Evolutionary conservation across 2,888 invertebrate species (phyloP).

Genomic region (Himalopsyche kuldschensis): DNA sequence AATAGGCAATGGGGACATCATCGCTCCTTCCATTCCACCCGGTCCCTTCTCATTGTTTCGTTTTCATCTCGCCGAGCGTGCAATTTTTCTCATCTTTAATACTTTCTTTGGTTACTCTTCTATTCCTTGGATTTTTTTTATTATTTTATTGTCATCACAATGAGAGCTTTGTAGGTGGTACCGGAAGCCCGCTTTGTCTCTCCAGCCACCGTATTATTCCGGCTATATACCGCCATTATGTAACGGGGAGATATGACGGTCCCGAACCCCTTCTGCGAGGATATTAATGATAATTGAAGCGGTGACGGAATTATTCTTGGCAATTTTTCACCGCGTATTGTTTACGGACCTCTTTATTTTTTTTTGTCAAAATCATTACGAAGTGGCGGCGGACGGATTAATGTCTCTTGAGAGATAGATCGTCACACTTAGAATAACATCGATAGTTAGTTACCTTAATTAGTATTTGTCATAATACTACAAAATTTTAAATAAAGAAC

Average conservation of each 20-base stretch:
- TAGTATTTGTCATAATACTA: too few species aligned
- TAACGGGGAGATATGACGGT: constrained; percentile 22
- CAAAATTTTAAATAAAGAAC: too few species aligned
- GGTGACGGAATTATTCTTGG: constrained; percentile 37
- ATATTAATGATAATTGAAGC: constrained; percentile 39
- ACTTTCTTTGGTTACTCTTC: constrained; percentile 31
- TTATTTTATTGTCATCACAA: constrained; percentile 33
- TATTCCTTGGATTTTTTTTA: constrained; percentile 27
- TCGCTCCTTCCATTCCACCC: not conserved
- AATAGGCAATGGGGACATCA: constrained; percentile 3
- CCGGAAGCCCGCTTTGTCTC: constrained; percentile 32
- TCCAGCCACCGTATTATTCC: constrained; percentile 30
- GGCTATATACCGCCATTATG: constrained; percentile 33
- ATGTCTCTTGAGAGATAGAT: not conserved
- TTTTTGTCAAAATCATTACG: constrained; percentile 1
- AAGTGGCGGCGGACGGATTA: not conserved
- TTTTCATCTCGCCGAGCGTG: constrained; percentile 32
- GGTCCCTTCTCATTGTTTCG: constrained; percentile 28
- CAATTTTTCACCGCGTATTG: constrained; percentile 36
- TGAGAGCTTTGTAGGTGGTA: constrained; percentile 25
- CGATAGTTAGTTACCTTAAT: too few species aligned
- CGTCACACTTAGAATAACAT: not conserved
- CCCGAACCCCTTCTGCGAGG: constrained; percentile 29
- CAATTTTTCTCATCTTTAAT: constrained; percentile 38
- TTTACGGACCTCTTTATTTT: constrained; percentile 22